These are phyloP conservation scores for Leptogaster cylindrica DNA, from an alignment of 2,888 invertebrate species.

Conservation along the genomic window DNA sequence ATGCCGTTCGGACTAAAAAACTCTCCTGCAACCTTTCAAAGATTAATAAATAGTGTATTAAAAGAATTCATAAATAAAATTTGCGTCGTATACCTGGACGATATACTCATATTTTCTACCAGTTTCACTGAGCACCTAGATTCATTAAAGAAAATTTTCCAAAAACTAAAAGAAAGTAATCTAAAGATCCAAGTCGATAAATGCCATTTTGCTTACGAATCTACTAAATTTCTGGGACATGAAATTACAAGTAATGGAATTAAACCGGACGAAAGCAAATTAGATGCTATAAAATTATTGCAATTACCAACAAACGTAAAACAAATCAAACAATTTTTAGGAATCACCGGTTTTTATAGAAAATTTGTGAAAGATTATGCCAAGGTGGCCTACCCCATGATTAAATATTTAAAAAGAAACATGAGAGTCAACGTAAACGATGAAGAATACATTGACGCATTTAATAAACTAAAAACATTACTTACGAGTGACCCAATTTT, in stretches of 20 bases:
- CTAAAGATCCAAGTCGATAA: slow-evolving; percentile 40
- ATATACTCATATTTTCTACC: slow-evolving; percentile 14
- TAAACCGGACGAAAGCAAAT: slow-evolving; percentile 51
- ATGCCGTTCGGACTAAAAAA: slow-evolving; percentile 43
- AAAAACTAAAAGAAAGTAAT: slow-evolving; percentile 22
- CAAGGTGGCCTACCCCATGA: slow-evolving; percentile 42
- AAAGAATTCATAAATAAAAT: slow-evolving; percentile 9
- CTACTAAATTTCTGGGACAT: slow-evolving; percentile 42
- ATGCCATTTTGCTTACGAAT: slow-evolving; percentile 31
- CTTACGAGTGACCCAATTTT: slow-evolving; percentile 52
- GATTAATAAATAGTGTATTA: slow-evolving; percentile 19
- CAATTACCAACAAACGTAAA: slow-evolving; percentile 20
- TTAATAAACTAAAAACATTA: slow-evolving; percentile 40
- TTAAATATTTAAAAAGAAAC: slow-evolving; percentile 45
- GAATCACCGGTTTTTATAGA: slow-evolving; percentile 39
- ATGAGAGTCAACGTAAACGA: slow-evolving; percentile 32
- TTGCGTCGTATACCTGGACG: slow-evolving; percentile 18
- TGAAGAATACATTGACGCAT: slow-evolving; percentile 8
- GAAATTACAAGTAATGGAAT: slow-evolving; percentile 46
- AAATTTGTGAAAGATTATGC: slow-evolving; percentile 44
- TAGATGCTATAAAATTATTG: slow-evolving; percentile 44
- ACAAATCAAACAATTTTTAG: slow-evolving; percentile 43
- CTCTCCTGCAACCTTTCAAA: slow-evolving; percentile 43
- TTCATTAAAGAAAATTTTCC: neutral
- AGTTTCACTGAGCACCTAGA: neutral